Evolutionary conservation across 2,797 vertebrate species (phyloP), one percentile per base, ranked within the genome.

Genomic region (Momotus momota): DNA sequence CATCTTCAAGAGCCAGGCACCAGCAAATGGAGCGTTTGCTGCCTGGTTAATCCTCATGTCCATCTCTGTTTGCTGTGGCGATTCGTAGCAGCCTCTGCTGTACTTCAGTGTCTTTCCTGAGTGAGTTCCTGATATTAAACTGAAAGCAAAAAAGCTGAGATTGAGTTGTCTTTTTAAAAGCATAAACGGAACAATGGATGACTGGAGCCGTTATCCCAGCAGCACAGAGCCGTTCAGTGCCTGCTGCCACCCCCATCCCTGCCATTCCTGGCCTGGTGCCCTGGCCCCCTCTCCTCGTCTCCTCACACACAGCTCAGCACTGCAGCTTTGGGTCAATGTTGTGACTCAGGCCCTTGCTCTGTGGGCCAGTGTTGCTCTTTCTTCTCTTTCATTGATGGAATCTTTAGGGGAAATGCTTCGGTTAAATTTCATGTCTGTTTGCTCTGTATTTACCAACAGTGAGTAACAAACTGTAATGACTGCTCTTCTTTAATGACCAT

Each of bases 391-490:
- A 12, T 3, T 7, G 73, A 35, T 45, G 61, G n/a, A 66, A 5
- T 29, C 71, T 65, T 45, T 8, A 69, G 88, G 82, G 81, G 82
- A 86, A 80, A 5, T 29, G 6, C 71, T 88, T 73, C 2, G 3
- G 54, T 72, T 65, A 18, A 43, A 18, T 77, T 41, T 90, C 85
- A 14, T 55, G 69, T 51, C 69, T 74, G 60, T 52, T 58, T 43
- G 79, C 90, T 95, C 77, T 40, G 3, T 88, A 74, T 94, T 95
- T 95, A 83, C 83, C 92, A 90, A 88, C 86, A 88, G n/a, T 23
- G 82, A 94, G 69, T 80, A 94, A 78, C 72, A 78, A 81, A 88
- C 86, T 73, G n/a, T 77, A 83, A 88, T 48, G 69, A 83, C 38
- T n/a, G 72, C 33, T 25, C 80, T 94, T 73, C 71, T 85, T 82